phyloP scores from a whole-genome alignment of 2,888 invertebrate species.

The Nineta flava region DNA sequence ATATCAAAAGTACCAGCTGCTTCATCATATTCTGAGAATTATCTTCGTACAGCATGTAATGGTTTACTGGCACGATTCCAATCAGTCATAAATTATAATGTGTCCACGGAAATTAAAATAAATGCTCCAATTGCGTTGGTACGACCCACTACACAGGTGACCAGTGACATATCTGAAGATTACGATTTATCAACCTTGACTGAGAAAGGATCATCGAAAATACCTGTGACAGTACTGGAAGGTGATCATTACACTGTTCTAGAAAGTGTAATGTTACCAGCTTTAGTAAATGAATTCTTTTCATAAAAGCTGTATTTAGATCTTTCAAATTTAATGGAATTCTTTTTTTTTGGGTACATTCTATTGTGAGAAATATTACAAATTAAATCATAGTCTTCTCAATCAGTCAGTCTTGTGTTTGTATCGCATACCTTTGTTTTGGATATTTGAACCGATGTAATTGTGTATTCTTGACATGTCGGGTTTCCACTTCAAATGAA shows the following conservation, averaged over 20 bases:
- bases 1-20: constrained; percentile 24
- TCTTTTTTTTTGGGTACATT: too few relatives aligned
- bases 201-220: background rate
- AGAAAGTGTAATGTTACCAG: background rate
- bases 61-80: background rate
- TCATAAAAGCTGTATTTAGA: background rate
- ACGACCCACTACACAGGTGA: background rate
- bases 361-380: too few relatives aligned
- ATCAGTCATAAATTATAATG: background rate
- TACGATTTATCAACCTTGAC: background rate
- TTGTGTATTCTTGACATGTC: too few relatives aligned
- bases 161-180: background rate
- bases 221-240: background rate
- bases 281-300: background rate
- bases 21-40: background rate
- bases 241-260: constrained; percentile 1
- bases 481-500: too few relatives aligned
- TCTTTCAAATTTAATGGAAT: too few relatives aligned
- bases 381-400: too few relatives aligned
- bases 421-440: too few relatives aligned
- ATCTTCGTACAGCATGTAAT: background rate
- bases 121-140: background rate
- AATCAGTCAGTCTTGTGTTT: too few relatives aligned
- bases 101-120: background rate
- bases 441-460: too few relatives aligned